A percentile compares a stretch with the other conserved stretches of the same genome.
These are phyloP conservation scores for Hermaeophaga mercurialis DNA, from an alignment of 2,888 invertebrate species.

Conservation along the genomic window DNA sequence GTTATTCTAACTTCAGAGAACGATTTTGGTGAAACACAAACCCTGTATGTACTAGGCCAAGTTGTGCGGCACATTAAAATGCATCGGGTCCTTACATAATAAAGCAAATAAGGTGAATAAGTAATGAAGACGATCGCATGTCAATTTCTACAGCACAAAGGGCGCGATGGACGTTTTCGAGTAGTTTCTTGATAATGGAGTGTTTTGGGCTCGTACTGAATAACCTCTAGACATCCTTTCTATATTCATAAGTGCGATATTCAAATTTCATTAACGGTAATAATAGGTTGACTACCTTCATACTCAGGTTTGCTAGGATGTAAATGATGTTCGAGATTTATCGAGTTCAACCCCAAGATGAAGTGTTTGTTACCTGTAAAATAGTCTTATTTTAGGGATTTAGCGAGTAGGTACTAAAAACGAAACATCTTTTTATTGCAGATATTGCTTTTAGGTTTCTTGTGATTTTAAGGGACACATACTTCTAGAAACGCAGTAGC, in stretches of 20 bases:
- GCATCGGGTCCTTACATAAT: slow-evolving; percentile 39
- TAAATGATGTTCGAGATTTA: slow-evolving; percentile 4
- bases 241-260: slow-evolving; percentile 20
- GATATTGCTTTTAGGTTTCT: too few relatives aligned
- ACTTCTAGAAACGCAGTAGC: too few relatives aligned
- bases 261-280: slow-evolving; percentile 21
- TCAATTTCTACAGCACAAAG: slow-evolving; percentile 38
- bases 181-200: slow-evolving; percentile 19
- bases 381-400: too few relatives aligned
- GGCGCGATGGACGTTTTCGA: slow-evolving; percentile 20
- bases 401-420: too few relatives aligned
- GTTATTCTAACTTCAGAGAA: too few relatives aligned
- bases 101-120: slow-evolving; percentile 45
- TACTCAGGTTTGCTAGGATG: neutral
- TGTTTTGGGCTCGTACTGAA: slow-evolving; percentile 21
- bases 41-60: neutral
- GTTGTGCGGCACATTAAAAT: slow-evolving; percentile 38
- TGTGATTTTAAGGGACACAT: too few relatives aligned
- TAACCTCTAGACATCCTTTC: slow-evolving; percentile 18
- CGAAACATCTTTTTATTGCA: too few relatives aligned
- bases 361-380: too few relatives aligned
- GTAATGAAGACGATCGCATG: slow-evolving; percentile 45
- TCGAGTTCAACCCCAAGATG: too few relatives aligned
- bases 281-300: slow-evolving; percentile 14
- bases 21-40: too few relatives aligned